Base-by-base conservation (phyloP, 1,140 invertebrate species). In the Cherax quadricarinatus region DNA sequence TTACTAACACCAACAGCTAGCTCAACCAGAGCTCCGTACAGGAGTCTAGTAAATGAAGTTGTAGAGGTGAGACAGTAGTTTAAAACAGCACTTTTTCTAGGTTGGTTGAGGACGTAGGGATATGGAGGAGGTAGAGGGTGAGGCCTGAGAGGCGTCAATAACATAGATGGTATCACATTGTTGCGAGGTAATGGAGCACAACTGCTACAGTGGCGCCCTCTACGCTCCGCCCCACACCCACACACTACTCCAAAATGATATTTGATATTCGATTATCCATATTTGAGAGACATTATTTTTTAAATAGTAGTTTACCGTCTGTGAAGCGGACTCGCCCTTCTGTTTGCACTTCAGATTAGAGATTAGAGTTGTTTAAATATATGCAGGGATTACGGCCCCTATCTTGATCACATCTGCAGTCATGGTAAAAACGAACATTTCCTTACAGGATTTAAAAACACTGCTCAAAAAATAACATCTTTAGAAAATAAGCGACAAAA, bases 121-220 rank as follows among this genome's bases (percentile, higher is more conserved):
- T 7, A 1, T 24, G 60, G 41, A 0, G 49, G 48, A 6, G 10
- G 48, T 18, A 4, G 62, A 4, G 16, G 14, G 62, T 24, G 10
- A 60, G 62, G 41, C 51, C 80, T 48, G 30, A 53, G 10, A 18
- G 12, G 81, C 51, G 57, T 78, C 49, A 87, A 87, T 87, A 87
- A 78, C 78, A 87, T 87, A 87, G 85, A 87, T 87, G 85, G 70
- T 87, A 87, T 87, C 85, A 57, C 85, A 78, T 87, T 87, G 85
- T 87, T 87, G n/a, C 48, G 21, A 21, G 41, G 85, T 87, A 87
- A 87, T 87, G 85, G 85, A 53, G 85, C 70, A 51, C 30, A 24
- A 53, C 85, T 78, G 85, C 48, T 78, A 87, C 85, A 87, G 85
- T 87, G 70, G 51, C 81, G 51, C 51, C 7, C 48, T 57, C 30